phyloP scores from a whole-genome alignment of 1,140 invertebrate species.

The Bradysia coprophila region DNA sequence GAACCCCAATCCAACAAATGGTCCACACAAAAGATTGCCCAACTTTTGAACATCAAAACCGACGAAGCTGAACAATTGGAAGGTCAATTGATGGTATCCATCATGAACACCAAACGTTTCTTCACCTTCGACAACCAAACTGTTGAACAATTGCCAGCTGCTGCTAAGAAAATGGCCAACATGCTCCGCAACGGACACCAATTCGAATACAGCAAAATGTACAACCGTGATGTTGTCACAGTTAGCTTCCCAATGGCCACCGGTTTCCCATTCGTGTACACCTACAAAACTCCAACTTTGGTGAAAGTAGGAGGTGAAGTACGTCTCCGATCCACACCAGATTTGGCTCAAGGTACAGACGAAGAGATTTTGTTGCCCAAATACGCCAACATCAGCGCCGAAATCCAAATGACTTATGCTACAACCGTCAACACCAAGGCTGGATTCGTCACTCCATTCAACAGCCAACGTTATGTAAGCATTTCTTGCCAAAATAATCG shows the following conservation, averaged over 20 bases:
- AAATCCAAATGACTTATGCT: constrained; percentile 27
- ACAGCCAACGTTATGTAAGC: constrained; percentile 32
- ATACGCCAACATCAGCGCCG: constrained; percentile 18
- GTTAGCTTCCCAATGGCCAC: constrained; percentile 42
- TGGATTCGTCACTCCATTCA: constrained; percentile 42
- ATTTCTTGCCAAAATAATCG: too few relatives aligned
- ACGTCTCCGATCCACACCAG: constrained; percentile 21
- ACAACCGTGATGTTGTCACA: constrained; percentile 27
- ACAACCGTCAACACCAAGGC: constrained; percentile 32
- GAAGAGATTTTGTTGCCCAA: constrained; percentile 9
- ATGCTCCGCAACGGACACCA: constrained; percentile 24
- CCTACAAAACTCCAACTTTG: constrained; percentile 30
- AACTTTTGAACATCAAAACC: constrained; percentile 32
- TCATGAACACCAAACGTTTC: constrained; percentile 24
- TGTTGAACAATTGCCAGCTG: constrained; percentile 23
- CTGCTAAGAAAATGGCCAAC: constrained; percentile 18
- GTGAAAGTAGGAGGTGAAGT: constrained; percentile 24
- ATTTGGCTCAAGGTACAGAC: constrained; percentile 6
- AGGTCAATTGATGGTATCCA: constrained; percentile 27
- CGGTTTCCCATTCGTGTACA: constrained; percentile 44
- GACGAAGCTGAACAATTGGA: constrained; percentile 32
- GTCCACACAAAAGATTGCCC: constrained; percentile 29
- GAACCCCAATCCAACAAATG: constrained; percentile 9
- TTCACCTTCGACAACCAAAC: constrained; percentile 35
- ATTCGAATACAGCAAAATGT: constrained; percentile 33